A percentile compares a stretch with the other conserved stretches of the same genome.
phyloP scores from a whole-genome alignment of 2,888 invertebrate species.

The Meloe dianella region DNA sequence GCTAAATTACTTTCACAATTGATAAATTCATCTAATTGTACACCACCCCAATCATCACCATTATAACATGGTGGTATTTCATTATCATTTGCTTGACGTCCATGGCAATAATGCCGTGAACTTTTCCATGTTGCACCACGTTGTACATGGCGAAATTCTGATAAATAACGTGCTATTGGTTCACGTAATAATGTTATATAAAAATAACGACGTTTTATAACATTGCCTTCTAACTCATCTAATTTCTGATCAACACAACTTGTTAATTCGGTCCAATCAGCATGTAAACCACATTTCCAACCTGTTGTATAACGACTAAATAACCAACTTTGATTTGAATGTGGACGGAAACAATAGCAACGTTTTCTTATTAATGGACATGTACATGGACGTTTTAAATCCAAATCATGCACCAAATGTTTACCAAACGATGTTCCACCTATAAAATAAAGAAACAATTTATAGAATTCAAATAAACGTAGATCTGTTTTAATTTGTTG shows the following conservation, averaged over 20 bases:
- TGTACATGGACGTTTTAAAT: conserved; percentile 89
- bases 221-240: conserved; percentile 83
- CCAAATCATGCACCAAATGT: conserved; percentile 94
- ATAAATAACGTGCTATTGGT: conserved; percentile 90
- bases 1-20: conserved; percentile 93
- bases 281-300: conserved; percentile 97
- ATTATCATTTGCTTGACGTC: conserved; percentile 75
- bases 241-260: conserved; percentile 90
- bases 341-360: conserved; percentile 90
- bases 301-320: conserved; percentile 97
- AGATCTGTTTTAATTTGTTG: too few relatives aligned
- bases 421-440: conserved; percentile 96
- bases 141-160: conserved; percentile 96
- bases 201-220: conserved; percentile 74
- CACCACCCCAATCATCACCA: conserved; percentile 86
- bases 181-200: conserved; percentile 95
- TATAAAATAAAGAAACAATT: conserved; percentile 40
- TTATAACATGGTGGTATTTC: conserved; percentile 85
- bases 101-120: conserved; percentile 75
- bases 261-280: conserved; percentile 97
- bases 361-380: conserved; percentile 89
- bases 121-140: conserved; percentile 97
- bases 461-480: too few relatives aligned
- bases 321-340: conserved; percentile 94
- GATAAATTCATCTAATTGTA: conserved; percentile 89